phyloP scores from a whole-genome alignment of 1,140 invertebrate species.

The Megathymus violae region DNA sequence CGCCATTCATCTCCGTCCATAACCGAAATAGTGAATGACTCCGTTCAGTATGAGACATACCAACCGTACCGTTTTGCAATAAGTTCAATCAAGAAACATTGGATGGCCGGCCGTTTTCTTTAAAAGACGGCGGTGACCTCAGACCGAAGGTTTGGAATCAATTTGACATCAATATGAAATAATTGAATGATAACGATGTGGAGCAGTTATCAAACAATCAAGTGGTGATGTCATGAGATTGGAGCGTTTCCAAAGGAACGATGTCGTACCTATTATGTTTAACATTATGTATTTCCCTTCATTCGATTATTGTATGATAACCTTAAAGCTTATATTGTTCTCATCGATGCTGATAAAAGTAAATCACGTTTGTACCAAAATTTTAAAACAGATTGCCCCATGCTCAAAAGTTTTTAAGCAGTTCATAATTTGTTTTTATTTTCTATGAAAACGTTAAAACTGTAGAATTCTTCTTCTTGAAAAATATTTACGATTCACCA shows the following conservation, averaged over 20 bases:
- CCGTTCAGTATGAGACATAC: not conserved
- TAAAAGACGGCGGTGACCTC: slow-evolving; percentile 36
- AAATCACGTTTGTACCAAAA: too few relatives aligned
- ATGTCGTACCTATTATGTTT: too few relatives aligned
- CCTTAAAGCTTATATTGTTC: too few relatives aligned
- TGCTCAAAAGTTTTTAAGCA: too few relatives aligned
- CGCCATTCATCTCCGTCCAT: not conserved
- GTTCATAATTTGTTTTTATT: too few relatives aligned
- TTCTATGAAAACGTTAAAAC: too few relatives aligned
- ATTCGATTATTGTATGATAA: too few relatives aligned
- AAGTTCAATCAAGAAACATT: slow-evolving; percentile 29
- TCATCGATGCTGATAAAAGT: too few relatives aligned
- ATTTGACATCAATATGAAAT: slow-evolving; percentile 67
- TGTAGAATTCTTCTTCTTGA: too few relatives aligned
- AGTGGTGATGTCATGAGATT: slow-evolving; percentile 64
- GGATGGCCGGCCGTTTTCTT: slow-evolving; percentile 25
- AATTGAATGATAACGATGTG: slow-evolving; percentile 68
- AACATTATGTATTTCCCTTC: too few relatives aligned
- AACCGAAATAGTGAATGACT: slow-evolving; percentile 22
- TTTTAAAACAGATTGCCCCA: too few relatives aligned
- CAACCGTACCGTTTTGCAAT: slow-evolving; percentile 22
- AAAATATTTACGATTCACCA: too few relatives aligned
- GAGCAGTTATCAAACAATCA: slow-evolving; percentile 63
- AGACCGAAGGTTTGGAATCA: slow-evolving; percentile 50
- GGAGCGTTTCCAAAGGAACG: slow-evolving; percentile 1